Evolutionary conservation across 1,140 invertebrate species (phyloP).

Genomic region (Adelges cooleyi): DNA sequence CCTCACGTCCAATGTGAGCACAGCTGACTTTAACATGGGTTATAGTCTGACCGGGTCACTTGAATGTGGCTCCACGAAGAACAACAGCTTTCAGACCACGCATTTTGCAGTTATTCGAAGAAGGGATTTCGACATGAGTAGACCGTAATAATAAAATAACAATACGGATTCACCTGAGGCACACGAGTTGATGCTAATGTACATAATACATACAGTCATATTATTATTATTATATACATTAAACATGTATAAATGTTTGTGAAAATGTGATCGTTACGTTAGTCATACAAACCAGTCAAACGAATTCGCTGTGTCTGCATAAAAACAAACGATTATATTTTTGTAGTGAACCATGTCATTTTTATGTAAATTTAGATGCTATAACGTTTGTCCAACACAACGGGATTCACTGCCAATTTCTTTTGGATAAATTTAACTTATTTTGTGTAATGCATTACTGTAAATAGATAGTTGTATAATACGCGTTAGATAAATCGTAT

Average conservation of each 20-base stretch:
- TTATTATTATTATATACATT: no score
- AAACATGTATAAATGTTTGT: no score
- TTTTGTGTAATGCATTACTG: neutral
- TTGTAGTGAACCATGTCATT: neutral
- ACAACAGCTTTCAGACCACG: slow-evolving; percentile 66
- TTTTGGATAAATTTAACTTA: neutral
- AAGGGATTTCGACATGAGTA: slow-evolving; percentile 30
- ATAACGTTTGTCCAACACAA: neutral
- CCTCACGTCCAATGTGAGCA: slow-evolving; percentile 63
- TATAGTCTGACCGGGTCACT: slow-evolving; percentile 76
- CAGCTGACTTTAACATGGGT: slow-evolving; percentile 74
- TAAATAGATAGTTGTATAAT: slow-evolving; percentile 2
- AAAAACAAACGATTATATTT: neutral
- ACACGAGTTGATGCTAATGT: no score
- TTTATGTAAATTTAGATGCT: neutral
- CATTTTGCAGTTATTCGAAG: slow-evolving; percentile 64
- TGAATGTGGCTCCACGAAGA: slow-evolving; percentile 63
- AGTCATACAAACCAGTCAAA: neutral
- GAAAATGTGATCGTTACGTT: no score
- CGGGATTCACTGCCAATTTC: slow-evolving; percentile 11
- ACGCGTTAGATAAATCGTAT: no score
- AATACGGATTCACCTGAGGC: neutral
- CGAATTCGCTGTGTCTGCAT: neutral
- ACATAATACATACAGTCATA: no score
- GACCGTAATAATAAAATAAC: slow-evolving; percentile 14